Conservation (phyloP, 2,113 vertebrate species). For the Sula dactylatra region DNA sequence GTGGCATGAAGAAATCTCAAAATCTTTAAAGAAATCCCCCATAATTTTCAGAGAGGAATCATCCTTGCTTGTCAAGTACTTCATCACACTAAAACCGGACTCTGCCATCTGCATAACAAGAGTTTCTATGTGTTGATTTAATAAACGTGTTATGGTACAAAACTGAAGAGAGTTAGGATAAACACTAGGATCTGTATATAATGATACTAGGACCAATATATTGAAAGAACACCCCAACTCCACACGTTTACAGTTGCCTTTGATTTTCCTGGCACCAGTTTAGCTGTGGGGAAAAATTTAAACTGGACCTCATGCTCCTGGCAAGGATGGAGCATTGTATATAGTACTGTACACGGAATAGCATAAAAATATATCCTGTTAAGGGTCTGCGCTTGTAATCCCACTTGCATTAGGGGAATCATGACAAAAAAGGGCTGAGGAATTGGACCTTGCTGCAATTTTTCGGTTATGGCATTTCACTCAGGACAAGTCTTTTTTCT, state of each 20-base stretch:
- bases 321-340: neutral
- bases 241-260: neutral
- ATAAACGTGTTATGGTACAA: neutral
- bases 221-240: neutral
- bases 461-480: neutral
- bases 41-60: neutral
- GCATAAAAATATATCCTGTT: neutral
- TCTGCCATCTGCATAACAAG: neutral
- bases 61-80: neutral
- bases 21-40: neutral
- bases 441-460: neutral
- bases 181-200: neutral
- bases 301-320: neutral
- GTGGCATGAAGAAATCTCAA: neutral
- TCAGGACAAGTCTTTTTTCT: neutral
- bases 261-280: neutral
- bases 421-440: neutral
- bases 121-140: neutral
- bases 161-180: neutral
- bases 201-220: neutral
- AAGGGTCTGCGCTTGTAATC: neutral
- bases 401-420: neutral
- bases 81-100: neutral
- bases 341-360: fast-evolving
- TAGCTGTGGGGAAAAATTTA: neutral